Base-by-base conservation (phyloP, 2,797 vertebrate genomes). In the Natrix natrix region DNA sequence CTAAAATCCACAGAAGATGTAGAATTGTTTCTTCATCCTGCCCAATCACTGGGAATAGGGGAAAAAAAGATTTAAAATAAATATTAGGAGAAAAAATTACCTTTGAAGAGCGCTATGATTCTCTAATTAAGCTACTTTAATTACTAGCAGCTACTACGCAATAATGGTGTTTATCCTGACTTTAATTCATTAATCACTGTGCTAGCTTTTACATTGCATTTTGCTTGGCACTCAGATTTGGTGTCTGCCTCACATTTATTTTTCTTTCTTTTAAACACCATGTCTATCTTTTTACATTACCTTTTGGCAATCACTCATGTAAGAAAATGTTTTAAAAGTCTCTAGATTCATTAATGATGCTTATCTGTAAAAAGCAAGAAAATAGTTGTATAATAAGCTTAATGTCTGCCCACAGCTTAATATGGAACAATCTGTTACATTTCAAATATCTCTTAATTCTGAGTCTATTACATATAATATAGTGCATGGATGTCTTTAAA, bases 231-330 rank as follows among this genome's bases (percentile, higher is more conserved):
- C 66, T 88, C 78, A 43, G 32, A 92, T 96, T 20, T 92, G 74
- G 59, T 93, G 92, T 91, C 48, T 96, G 95, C 92, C 17, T 78
- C 94, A n/a, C 88, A 92, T 69, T 69, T 66, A 78, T 93, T 43
- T 22, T 60, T 91, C 93, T 61, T 4, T 43, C 1, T 74, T 92
- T 57, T 6, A 43, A 8, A 95, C 92, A 94, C 54, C 95, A 16
- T 52, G 0, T 90, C 14, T 95, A 96, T 86, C 20, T 94, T 95
- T 95, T 63, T 61, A 90, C 86, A 55, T 96, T 83, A 88, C 90
- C 90, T 96, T 96, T 96, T 83, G 95, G 56, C 92, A 95, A 66
- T 93, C 96, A 95, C 91, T 95, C 56, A 37, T 26, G 55, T 91
- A 26, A 87, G 95, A 93, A 63, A n/a, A 32, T 94, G 63, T 69